phyloP scores from a whole-genome alignment of 1,140 invertebrate species.

The Trichomalopsis sarcophagae region DNA sequence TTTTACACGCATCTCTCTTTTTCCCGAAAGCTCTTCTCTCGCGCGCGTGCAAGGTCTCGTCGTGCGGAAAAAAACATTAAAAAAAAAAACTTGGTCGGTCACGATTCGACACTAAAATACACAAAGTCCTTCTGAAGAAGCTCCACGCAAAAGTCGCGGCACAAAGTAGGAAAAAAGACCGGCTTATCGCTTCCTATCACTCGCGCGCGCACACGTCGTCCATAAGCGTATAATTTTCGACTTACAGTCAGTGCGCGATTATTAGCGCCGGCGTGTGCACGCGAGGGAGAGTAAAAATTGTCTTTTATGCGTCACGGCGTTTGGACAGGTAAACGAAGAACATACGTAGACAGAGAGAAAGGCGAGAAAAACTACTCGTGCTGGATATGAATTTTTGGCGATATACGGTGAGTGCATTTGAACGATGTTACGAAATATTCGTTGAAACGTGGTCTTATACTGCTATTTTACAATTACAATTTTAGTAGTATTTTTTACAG shows the following conservation, averaged over 20 bases:
- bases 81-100: background rate
- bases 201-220: conserved; percentile 7
- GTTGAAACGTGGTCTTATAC: too few species aligned
- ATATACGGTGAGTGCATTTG: too few species aligned
- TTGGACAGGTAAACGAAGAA: background rate
- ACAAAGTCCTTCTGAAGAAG: background rate
- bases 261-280: background rate
- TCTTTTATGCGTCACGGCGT: background rate
- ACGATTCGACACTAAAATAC: background rate
- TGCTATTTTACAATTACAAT: too few species aligned
- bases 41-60: background rate
- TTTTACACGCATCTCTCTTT: background rate
- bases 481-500: too few species aligned
- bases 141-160: background rate
- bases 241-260: background rate
- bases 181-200: conserved; percentile 11
- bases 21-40: background rate
- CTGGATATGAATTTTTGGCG: too few species aligned
- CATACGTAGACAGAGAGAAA: background rate
- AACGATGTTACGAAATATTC: too few species aligned
- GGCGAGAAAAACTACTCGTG: too few species aligned
- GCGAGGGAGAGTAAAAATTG: background rate
- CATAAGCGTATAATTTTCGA: background rate
- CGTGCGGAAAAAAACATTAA: background rate
- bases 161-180: background rate